A percentile compares a stretch with the other conserved stretches of the same genome.
These are phyloP conservation scores for Thecophora atra DNA, from an alignment of 2,888 invertebrate species.

Conservation along the genomic window DNA sequence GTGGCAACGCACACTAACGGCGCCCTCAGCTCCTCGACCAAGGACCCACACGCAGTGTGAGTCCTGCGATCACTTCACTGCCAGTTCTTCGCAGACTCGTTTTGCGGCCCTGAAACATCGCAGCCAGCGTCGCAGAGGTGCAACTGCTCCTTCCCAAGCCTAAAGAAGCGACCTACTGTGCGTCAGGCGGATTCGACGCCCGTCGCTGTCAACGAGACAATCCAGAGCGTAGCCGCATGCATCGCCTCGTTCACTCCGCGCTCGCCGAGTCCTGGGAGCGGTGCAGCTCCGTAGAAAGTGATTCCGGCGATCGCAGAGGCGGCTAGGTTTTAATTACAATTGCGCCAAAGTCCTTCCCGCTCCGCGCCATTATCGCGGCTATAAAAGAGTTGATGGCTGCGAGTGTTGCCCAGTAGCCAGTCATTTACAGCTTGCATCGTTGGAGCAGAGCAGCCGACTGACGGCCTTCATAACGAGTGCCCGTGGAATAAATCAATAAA, in stretches of 20 bases:
- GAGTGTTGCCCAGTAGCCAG: no score
- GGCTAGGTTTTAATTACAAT: no score
- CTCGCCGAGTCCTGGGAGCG: not conserved
- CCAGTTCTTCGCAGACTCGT: constrained; percentile 17
- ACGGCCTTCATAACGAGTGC: no score
- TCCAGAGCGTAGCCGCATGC: not conserved
- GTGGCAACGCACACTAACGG: not conserved
- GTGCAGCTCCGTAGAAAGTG: not conserved
- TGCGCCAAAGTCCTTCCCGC: no score
- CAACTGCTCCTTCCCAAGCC: not conserved
- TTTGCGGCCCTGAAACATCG: not conserved
- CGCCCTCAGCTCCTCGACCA: not conserved
- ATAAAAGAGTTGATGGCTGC: constrained; percentile 28
- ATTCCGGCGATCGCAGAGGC: no score
- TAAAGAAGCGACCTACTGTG: constrained; percentile 25
- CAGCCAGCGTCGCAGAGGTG: not conserved
- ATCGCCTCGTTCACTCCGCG: not conserved
- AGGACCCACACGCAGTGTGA: constrained; percentile 40
- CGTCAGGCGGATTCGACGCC: not conserved
- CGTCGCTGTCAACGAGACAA: constrained; percentile 25
- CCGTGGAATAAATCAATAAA: no score
- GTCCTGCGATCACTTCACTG: constrained; percentile 36
- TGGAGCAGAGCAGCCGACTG: no score
- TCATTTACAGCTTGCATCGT: no score
- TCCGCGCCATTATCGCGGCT: no score